Percentiles rank a stretch among this genome's conserved stretches.
Evolutionary conservation across 1,140 invertebrate species (phyloP).

Genomic region (Orchesella cincta): DNA sequence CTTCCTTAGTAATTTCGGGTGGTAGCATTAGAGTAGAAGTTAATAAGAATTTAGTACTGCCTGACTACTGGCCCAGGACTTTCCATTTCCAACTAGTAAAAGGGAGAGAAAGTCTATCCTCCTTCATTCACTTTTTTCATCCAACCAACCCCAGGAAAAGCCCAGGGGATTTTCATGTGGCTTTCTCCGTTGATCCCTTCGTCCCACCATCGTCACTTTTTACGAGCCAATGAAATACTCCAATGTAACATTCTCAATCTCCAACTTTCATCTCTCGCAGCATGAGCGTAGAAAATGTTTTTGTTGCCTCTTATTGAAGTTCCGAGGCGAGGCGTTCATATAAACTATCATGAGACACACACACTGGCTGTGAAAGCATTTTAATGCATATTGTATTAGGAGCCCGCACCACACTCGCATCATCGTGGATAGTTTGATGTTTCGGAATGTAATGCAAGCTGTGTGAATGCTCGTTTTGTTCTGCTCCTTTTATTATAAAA

Average conservation of each 20-base stretch:
- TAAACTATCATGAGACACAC: background rate
- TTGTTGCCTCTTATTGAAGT: background rate
- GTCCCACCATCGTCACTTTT: constrained; percentile 33
- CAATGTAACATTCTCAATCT: constrained; percentile 31
- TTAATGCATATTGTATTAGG: background rate
- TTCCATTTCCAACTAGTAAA: background rate
- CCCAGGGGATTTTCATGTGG: constrained; percentile 33
- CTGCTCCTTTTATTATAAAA: constrained; percentile 17
- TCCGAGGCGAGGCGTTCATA: too few species aligned
- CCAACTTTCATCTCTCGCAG: constrained; percentile 8
- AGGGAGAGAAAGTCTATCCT: background rate
- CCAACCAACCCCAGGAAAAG: constrained; percentile 29
- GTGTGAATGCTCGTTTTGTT: too few species aligned
- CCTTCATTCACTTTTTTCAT: background rate
- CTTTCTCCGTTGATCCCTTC: constrained; percentile 40
- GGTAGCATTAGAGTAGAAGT: background rate
- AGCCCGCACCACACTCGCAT: background rate
- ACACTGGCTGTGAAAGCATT: background rate
- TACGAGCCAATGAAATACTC: constrained; percentile 43
- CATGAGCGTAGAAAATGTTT: constrained; percentile 10
- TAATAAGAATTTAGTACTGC: background rate
- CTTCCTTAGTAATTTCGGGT: too few species aligned
- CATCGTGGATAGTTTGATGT: background rate
- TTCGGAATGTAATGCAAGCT: too few species aligned
- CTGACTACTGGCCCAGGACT: constrained; percentile 5